Conservation (phyloP, 2,797 vertebrate genomes). For the Synanceia verrucosa region DNA sequence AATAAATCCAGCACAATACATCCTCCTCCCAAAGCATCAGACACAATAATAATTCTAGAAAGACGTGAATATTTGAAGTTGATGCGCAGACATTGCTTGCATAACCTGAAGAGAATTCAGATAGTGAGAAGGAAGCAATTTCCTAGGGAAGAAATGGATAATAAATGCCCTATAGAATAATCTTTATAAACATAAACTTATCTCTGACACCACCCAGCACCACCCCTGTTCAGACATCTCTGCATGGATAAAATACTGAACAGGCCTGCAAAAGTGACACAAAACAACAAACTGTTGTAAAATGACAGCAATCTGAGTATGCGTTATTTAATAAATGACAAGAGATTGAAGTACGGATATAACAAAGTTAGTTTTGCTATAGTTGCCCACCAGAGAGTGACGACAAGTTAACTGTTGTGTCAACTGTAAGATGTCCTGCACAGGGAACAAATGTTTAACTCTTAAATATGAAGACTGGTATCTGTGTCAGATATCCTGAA, state of each 20-base stretch:
- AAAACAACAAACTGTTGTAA: no score
- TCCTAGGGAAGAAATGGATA: constrained; percentile 10
- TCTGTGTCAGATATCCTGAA: neutral
- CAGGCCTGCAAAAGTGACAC: neutral
- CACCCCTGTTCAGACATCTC: constrained; percentile 4
- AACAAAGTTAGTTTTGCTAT: neutral
- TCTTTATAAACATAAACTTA: constrained; percentile 17
- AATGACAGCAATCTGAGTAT: no score
- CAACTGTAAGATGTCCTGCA: neutral
- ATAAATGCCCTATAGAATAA: constrained; percentile 15
- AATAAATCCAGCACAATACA: constrained; percentile 58
- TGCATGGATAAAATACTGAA: neutral
- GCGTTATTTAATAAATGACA: neutral
- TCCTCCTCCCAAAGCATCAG: constrained; percentile 11
- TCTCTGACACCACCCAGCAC: constrained; percentile 13
- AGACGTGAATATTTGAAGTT: constrained; percentile 54
- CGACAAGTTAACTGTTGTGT: neutral
- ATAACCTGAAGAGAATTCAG: constrained; percentile 15
- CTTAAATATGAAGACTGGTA: neutral
- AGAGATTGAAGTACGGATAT: neutral
- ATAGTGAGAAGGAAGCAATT: neutral
- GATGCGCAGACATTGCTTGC: constrained; percentile 5
- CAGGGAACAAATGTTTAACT: no score
- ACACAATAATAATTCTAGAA: constrained; percentile 48
- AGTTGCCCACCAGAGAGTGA: no score